Evolutionary conservation across 2,888 invertebrate species (phyloP).

Genomic region (Beris morrisii): DNA sequence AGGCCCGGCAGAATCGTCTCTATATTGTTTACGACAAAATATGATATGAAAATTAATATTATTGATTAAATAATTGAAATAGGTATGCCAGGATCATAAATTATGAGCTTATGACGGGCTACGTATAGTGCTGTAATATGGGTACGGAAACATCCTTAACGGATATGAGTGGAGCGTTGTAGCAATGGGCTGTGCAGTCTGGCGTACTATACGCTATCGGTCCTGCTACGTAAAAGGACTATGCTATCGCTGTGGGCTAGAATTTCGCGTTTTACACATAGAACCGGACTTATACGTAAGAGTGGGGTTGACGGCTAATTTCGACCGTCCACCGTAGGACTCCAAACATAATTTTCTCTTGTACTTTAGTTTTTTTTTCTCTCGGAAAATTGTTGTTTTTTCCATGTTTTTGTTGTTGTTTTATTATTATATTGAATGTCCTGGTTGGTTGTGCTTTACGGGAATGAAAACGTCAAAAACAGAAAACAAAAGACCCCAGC

Average conservation of each 20-base stretch:
- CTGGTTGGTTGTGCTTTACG: constrained; percentile 24
- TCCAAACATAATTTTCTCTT: constrained; percentile 23
- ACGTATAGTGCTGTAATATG: constrained; percentile 25
- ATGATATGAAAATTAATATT: constrained; percentile 58
- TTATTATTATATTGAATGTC: constrained; percentile 20
- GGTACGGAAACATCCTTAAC: constrained; percentile 18
- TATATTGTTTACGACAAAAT: constrained; percentile 56
- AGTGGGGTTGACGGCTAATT: constrained; percentile 18
- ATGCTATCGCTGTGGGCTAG: too few species aligned
- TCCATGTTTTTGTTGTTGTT: constrained; percentile 22
- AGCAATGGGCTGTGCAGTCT: constrained; percentile 10
- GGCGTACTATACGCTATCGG: constrained; percentile 12
- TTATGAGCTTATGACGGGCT: constrained; percentile 31
- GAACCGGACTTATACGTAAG: not conserved
- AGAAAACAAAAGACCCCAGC: constrained; percentile 32
- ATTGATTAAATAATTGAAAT: constrained; percentile 58
- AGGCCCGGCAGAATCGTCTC: constrained; percentile 21
- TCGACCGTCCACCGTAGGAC: constrained; percentile 18
- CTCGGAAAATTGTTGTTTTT: constrained; percentile 19
- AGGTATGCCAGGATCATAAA: constrained; percentile 48
- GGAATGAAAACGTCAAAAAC: constrained; percentile 35
- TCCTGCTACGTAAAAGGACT: not conserved
- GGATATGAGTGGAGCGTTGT: constrained; percentile 10
- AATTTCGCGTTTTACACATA: not conserved
- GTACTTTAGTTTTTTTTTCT: not conserved